These are phyloP conservation scores for Cairina moschata DNA, from an alignment of 2,113 vertebrate genomes.

Conservation along the genomic window DNA sequence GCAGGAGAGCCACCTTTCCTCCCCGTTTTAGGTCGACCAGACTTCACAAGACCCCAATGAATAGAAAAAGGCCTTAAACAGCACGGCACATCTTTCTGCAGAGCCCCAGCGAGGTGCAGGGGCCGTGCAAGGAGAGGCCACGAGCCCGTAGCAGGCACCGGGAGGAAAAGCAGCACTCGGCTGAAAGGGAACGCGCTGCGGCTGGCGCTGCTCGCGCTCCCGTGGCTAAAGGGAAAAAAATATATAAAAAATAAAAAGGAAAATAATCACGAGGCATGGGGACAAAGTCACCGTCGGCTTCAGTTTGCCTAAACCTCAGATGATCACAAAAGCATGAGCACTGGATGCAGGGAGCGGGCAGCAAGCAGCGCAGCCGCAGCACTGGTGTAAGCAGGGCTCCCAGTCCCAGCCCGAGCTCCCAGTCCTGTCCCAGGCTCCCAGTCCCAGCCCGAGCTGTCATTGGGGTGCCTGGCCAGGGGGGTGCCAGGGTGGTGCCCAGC, in stretches of 20 bases:
- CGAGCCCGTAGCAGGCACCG: fast-evolving
- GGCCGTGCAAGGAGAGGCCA: not conserved
- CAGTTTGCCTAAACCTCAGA: not conserved
- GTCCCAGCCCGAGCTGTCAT: not conserved
- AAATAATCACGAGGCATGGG: not conserved
- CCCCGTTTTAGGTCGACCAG: not conserved
- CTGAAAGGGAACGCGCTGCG: not conserved
- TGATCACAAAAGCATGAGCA: not conserved
- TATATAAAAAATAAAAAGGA: not conserved
- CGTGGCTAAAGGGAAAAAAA: too few relatives aligned
- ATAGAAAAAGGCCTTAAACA: not conserved
- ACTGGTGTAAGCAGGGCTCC: fast-evolving
- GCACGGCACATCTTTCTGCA: not conserved
- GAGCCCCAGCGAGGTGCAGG: not conserved
- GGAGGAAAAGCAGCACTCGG: not conserved
- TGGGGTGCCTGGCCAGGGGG: not conserved
- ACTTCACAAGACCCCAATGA: fast-evolving
- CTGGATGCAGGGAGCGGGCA: fast-evolving
- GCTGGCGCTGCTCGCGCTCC: fast-evolving
- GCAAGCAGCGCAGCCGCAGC: fast-evolving
- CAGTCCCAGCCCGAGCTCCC: not conserved
- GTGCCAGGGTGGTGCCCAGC: not conserved
- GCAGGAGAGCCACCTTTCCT: not conserved
- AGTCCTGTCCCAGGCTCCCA: not conserved
- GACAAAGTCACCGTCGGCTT: not conserved